Evolutionary conservation across 1,140 invertebrate genomes (phyloP), one percentile per base, ranked within the genome.

Genomic region (Drosophila orena): DNA sequence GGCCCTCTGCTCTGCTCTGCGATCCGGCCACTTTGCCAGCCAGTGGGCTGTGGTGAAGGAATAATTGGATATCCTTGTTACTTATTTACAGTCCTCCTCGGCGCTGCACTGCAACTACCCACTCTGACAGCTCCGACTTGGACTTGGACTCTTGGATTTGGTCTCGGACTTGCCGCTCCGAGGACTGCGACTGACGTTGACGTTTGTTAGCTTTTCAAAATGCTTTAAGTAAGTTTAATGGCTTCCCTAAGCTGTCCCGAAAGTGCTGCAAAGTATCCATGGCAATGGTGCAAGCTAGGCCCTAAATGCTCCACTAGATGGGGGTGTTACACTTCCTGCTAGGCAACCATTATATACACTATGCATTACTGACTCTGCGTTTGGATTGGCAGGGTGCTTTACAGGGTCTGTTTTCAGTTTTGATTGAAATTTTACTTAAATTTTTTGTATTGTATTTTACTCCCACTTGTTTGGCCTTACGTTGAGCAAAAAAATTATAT

Each of bases 41-140:
- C 35, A 52, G 59, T 37, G 64, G 70, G 70, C 44, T 53, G 59
- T 42, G 38, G 62, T 74, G 35, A 89, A 77, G 79, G 61, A 84
- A 89, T 89, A 89, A 89, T 89, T 88, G 84, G 84, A 89, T 89
- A 84, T 89, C 72, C 79, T 88, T 88, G 83, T 88, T 89, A 89
- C 66, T 89, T 88, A 83, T 76, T 84, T 79, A 78, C 75, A 69
- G 49, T 65, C 64, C 43, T 70, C 44, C 73, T 38, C 12, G 11
- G 37, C 37, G 14, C 37, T 81, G 61, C 50, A 38, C 59, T 43
- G 46, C 61, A 68, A 35, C n/a, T 53, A 40, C 15, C 17, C 20
- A 8, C 53, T 43, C 60, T 20, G 56, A 72, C 60, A 71, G 69
- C 60, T 61, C 60, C 17, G 27, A 70, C 64, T 47, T 46, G 64